Base-by-base conservation (phyloP, 1,140 invertebrate species). In the Drosophila arawakana region DNA sequence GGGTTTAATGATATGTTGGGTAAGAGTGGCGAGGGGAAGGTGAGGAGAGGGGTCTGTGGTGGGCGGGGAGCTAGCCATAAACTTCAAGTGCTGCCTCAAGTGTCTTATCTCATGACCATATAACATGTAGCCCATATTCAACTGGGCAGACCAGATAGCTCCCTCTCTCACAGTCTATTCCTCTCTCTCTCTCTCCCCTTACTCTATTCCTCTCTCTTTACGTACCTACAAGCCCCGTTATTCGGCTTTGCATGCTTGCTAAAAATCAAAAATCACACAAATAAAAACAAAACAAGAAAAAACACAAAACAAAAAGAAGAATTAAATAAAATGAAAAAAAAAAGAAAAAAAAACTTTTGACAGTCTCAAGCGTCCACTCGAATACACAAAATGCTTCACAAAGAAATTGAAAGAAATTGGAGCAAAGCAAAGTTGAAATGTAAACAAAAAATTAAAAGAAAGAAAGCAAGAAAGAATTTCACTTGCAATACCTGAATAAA, bases 91-190 rank as follows among this genome's bases (percentile, higher is more conserved):
- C 73, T 76, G 75, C 58, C 74, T 86, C 68, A 78, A 84, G 75
- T 84, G 75, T 78, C 82, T 85, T 88, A 82, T 86, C 83, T 81
- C 35, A 71, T 73, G 83, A 82, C 68, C 82, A 73, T 81, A 86
- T 81, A 85, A 75, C 73, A 72, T 81, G 78, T 65, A 72, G 58
- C 76, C 73, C 75, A 66, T 50, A 72, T 63, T 65, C 57, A 52
- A 67, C 37, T 44, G 50, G 9, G 30, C 44, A 25, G 43, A 65
- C 61, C 44, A 37, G 15, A 4, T 47, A 13, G n/a, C 13, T 35
- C 35, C 66, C 52, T 43, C 30, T 18, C 18, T 21, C 18, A 15
- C 15, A 15, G 15, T 21, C 18, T 21, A 15, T 15, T 15, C 15
- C 18, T 21, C 21, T 30, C 15, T 10, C 21, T 41, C 21, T 39